phyloP scores from a whole-genome alignment of 1,140 invertebrate genomes.

The Eriocheir sinensis region DNA sequence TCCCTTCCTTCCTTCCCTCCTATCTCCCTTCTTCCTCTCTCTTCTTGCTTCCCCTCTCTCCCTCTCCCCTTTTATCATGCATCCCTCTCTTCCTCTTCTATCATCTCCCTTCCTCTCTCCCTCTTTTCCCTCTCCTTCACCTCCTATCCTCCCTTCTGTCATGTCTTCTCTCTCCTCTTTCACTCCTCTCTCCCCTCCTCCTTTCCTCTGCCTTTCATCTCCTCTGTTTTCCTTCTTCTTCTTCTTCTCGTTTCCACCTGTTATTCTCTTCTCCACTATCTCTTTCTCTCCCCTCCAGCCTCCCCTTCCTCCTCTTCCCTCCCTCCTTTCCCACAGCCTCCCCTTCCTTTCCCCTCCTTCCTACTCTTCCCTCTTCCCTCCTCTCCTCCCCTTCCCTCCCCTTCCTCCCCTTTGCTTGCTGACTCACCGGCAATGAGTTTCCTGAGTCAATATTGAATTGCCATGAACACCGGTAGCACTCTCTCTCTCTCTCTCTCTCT shows the following conservation, averaged over 20 bases:
- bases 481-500: conserved; percentile 19
- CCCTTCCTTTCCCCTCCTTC: too few species aligned
- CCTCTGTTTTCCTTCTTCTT: not conserved
- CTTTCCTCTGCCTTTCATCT: not conserved
- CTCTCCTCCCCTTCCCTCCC: too few species aligned
- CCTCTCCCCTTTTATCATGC: not conserved
- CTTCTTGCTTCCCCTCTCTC: not conserved
- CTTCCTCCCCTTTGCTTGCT: not conserved
- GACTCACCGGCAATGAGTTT: not conserved
- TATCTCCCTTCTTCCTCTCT: not conserved
- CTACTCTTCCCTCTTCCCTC: too few species aligned
- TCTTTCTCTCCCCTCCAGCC: too few species aligned
- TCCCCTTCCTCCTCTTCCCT: too few species aligned
- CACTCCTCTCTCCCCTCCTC: not conserved
- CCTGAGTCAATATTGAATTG: not conserved
- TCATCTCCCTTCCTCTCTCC: not conserved
- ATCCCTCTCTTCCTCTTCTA: not conserved
- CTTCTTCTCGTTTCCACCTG: too few species aligned
- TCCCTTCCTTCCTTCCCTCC: not conserved
- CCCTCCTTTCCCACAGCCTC: too few species aligned
- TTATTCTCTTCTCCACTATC: too few species aligned
- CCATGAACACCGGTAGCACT: not conserved
- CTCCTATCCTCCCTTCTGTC: not conserved
- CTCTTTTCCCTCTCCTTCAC: not conserved
- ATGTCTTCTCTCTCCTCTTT: not conserved